Conservation (phyloP, 2,797 vertebrate genomes). For the Hippoglossus hippoglossus region DNA sequence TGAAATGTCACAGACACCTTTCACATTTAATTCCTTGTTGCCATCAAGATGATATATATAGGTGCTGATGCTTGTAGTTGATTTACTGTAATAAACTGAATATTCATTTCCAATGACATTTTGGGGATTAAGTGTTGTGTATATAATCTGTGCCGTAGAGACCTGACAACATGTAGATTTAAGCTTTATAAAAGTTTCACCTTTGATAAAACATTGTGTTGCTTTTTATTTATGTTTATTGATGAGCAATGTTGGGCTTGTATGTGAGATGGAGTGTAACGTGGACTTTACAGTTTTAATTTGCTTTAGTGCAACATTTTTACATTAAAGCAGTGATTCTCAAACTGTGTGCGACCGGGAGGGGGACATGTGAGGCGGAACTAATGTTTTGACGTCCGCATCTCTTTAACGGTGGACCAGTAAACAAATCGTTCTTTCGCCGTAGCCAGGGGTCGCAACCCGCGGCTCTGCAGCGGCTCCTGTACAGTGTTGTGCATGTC, state of each 20-base stretch:
- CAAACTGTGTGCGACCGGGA: too few relatives aligned
- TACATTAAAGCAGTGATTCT: too few relatives aligned
- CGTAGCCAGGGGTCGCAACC: too few relatives aligned
- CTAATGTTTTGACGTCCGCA: too few relatives aligned
- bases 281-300: not conserved
- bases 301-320: too few relatives aligned
- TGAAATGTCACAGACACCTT: not conserved
- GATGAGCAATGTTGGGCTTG: too few relatives aligned
- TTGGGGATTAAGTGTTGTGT: conserved; percentile 26
- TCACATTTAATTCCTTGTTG: conserved; percentile 20
- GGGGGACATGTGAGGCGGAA: too few relatives aligned
- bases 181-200: conserved; percentile 46
- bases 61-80: conserved; percentile 41
- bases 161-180: conserved; percentile 11
- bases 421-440: too few relatives aligned
- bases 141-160: conserved; percentile 34
- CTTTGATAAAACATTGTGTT: conserved; percentile 40
- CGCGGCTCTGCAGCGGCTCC: too few relatives aligned
- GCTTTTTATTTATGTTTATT: conserved; percentile 11
- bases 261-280: too few relatives aligned
- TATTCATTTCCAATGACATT: conserved; percentile 1
- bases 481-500: too few relatives aligned
- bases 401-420: too few relatives aligned
- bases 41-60: conserved; percentile 30
- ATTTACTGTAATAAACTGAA: conserved; percentile 1